Conservation (phyloP, 2,888 invertebrate genomes). For the Boloria euphrosyne region DNA sequence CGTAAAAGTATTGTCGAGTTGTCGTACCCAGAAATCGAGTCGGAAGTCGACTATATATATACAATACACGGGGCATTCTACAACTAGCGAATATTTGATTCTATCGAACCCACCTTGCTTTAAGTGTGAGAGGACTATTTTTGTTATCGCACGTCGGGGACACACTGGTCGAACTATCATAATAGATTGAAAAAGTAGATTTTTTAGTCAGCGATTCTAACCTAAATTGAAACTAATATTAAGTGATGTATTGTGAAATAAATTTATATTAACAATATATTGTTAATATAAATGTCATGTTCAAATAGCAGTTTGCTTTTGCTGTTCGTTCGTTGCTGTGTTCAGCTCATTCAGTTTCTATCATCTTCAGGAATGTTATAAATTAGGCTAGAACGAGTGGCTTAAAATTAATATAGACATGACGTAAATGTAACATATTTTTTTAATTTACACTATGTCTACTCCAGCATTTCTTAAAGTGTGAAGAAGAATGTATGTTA, state of each 20-base stretch:
- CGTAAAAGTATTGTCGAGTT: constrained; percentile 16
- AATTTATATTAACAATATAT: not conserved
- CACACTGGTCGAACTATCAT: constrained; percentile 49
- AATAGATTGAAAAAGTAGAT: constrained; percentile 40
- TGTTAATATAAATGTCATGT: not conserved
- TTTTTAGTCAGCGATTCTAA: constrained; percentile 27
- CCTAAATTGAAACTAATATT: not conserved
- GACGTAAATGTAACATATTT: too few relatives aligned
- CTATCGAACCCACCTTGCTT: constrained; percentile 59
- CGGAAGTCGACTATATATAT: constrained; percentile 11
- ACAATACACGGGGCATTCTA: constrained; percentile 8
- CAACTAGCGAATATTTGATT: constrained; percentile 51
- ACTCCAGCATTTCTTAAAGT: too few relatives aligned
- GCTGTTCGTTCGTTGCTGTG: too few relatives aligned
- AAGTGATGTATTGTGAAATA: not conserved
- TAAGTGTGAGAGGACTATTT: constrained; percentile 70
- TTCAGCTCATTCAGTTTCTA: too few relatives aligned
- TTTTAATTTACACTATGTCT: too few relatives aligned
- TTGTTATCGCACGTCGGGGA: constrained; percentile 55
- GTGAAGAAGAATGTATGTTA: too few relatives aligned
- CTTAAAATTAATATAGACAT: too few relatives aligned
- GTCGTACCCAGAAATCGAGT: constrained; percentile 19
- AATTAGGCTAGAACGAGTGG: too few relatives aligned
- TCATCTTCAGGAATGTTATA: too few relatives aligned
- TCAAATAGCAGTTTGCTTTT: too few relatives aligned